These are phyloP conservation scores for Sphyrna mokarran DNA, from an alignment of 2,113 vertebrate species.

Conservation along the genomic window DNA sequence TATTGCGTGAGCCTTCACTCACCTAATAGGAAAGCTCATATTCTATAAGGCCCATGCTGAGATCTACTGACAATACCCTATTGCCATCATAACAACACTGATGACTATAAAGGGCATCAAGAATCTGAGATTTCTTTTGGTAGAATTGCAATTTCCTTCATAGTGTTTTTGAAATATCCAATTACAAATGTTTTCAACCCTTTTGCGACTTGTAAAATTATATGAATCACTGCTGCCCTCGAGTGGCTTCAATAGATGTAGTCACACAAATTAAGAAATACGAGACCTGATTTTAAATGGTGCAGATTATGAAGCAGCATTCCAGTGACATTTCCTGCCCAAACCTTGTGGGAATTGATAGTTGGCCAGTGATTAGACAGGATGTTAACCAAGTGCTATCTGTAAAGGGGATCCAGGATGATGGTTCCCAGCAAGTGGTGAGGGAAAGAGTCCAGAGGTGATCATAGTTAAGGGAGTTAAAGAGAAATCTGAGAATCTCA, in stretches of 20 bases:
- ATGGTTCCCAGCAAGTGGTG: neutral
- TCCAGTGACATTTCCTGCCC: neutral
- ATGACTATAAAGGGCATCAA: neutral
- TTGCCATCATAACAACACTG: neutral
- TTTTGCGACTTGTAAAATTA: neutral
- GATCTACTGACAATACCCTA: too few species aligned
- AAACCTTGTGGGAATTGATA: neutral
- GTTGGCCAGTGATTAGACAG: neutral
- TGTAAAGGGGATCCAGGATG: neutral
- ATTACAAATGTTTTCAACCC: neutral
- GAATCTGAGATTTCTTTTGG: neutral
- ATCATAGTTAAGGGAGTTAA: neutral
- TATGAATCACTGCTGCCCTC: slow-evolving; percentile 19
- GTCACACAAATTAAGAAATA: neutral
- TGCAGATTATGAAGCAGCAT: neutral
- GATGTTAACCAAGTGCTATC: neutral
- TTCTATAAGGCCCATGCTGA: too few species aligned
- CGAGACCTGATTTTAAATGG: neutral
- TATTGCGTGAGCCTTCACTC: too few species aligned
- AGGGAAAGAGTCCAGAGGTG: neutral
- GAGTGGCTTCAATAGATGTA: slow-evolving; percentile 13
- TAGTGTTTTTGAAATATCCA: neutral
- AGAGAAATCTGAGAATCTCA: neutral
- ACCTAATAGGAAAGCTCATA: too few species aligned
- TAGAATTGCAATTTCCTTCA: neutral